These are phyloP conservation scores for Alloscopus bannaensis DNA, from an alignment of 2,888 invertebrate species.

Conservation along the genomic window DNA sequence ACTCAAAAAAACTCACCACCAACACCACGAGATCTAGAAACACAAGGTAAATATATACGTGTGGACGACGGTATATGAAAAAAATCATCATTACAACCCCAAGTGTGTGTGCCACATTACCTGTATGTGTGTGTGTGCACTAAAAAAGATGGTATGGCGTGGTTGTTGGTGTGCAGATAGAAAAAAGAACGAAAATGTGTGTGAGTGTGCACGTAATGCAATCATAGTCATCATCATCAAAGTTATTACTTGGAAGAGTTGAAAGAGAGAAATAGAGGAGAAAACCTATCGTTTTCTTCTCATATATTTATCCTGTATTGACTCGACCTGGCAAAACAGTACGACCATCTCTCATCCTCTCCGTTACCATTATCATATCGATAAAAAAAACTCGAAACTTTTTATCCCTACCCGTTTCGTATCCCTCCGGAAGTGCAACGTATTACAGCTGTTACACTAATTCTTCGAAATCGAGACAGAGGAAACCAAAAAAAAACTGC, in stretches of 20 bases:
- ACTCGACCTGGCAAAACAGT: slow-evolving; percentile 45
- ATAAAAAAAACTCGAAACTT: slow-evolving; percentile 38
- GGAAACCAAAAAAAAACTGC: slow-evolving; percentile 10
- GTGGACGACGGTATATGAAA: too few species aligned
- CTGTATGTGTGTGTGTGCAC: too few species aligned
- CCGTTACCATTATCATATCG: slow-evolving; percentile 30
- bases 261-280: slow-evolving; percentile 4
- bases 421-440: slow-evolving; percentile 71
- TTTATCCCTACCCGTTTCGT: too few species aligned
- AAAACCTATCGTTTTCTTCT: too few species aligned
- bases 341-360: slow-evolving; percentile 14
- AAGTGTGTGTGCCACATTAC: too few species aligned
- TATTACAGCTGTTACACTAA: slow-evolving; percentile 68
- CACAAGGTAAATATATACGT: too few species aligned
- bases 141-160: slow-evolving; percentile 9
- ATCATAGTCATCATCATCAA: slow-evolving; percentile 39
- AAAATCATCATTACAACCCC: too few species aligned
- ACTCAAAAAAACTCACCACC: too few species aligned
- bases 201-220: slow-evolving; percentile 48
- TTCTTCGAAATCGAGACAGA: too few species aligned
- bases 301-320: too few species aligned
- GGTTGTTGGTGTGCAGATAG: background rate
- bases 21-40: too few species aligned
- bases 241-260: slow-evolving; percentile 44
- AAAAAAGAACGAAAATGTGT: background rate